phyloP scores from a whole-genome alignment of 2,113 vertebrate species.

The Odocoileus hemionus region DNA sequence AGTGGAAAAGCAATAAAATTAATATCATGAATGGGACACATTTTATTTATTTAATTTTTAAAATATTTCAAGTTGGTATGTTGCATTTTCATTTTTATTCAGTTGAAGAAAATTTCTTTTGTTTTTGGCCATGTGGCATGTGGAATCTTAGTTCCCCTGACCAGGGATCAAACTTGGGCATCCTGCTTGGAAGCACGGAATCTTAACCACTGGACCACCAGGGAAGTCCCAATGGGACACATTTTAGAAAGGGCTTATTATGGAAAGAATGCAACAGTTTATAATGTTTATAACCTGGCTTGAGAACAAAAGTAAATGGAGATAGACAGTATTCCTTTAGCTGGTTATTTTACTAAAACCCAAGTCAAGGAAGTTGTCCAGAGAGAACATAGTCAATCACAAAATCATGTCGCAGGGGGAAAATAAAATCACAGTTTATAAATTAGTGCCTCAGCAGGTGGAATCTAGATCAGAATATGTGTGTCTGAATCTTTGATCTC shows the following conservation, averaged over 20 bases:
- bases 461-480: not conserved
- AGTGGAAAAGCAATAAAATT: not conserved
- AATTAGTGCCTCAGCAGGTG: not conserved
- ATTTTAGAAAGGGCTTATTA: not conserved
- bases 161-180: fast-evolving
- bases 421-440: not conserved
- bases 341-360: not conserved
- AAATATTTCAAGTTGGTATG: not conserved
- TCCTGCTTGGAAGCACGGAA: not conserved
- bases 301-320: not conserved
- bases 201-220: not conserved
- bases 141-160: not conserved
- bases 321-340: not conserved
- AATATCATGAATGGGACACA: not conserved
- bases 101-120: not conserved
- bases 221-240: not conserved
- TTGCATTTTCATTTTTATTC: not conserved
- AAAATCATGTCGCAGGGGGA: not conserved
- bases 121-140: not conserved
- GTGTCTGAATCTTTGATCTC: not conserved
- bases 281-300: not conserved
- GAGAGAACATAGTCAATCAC: not conserved
- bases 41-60: not conserved
- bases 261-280: not conserved
- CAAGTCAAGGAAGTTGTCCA: not conserved